These are phyloP conservation scores for Odontomyia ornata DNA, from an alignment of 2,888 invertebrate genomes.

Conservation along the genomic window DNA sequence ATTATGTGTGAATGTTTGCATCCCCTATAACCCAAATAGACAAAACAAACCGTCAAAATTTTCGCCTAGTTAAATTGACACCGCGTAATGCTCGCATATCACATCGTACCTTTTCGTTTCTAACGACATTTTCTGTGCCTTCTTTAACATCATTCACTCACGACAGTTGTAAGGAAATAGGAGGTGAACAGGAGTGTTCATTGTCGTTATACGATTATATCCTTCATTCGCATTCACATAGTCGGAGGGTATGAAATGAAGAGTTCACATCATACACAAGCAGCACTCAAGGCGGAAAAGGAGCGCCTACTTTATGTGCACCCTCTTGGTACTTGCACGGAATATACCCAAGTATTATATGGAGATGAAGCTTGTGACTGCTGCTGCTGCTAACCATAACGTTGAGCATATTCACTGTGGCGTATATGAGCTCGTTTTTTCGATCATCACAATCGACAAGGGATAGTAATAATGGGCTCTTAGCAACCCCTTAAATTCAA, in stretches of 20 bases:
- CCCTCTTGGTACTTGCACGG: too few relatives aligned
- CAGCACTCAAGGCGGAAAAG: constrained; percentile 10
- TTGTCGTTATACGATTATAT: constrained; percentile 22
- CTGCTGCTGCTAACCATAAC: background rate
- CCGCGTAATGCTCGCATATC: background rate
- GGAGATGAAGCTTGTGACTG: background rate
- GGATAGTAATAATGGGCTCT: constrained; percentile 42
- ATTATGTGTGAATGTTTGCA: background rate
- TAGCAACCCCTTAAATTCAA: constrained; percentile 37
- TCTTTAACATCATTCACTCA: background rate
- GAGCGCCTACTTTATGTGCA: constrained; percentile 1
- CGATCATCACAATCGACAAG: constrained; percentile 8
- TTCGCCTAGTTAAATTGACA: background rate
- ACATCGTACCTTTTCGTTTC: background rate
- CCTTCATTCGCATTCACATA: background rate
- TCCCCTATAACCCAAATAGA: background rate
- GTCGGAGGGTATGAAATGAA: background rate
- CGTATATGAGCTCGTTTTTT: background rate
- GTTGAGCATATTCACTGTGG: background rate
- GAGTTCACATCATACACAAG: constrained; percentile 11
- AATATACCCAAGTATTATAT: background rate
- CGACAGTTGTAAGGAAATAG: background rate
- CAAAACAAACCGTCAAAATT: background rate
- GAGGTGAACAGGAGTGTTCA: background rate
- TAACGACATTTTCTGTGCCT: background rate